Conservation (phyloP, 2,888 invertebrate species). For the Eledone cirrhosa region DNA sequence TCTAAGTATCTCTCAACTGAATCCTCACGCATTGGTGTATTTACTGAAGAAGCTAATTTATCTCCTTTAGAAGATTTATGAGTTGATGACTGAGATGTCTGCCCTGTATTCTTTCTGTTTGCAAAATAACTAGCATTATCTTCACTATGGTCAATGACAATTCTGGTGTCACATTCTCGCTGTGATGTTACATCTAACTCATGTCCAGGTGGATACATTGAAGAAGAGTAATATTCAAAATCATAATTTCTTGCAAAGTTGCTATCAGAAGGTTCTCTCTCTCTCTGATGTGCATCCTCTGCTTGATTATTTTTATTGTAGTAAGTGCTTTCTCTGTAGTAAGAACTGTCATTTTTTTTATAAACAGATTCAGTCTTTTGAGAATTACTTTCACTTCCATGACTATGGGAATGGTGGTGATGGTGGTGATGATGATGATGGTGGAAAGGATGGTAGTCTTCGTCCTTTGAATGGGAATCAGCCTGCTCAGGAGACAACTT, state of each 20-base stretch:
- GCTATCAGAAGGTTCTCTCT: no score
- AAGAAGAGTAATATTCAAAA: neutral
- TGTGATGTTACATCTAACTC: neutral
- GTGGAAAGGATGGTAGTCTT: neutral
- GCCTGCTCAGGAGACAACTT: neutral
- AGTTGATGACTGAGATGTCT: neutral
- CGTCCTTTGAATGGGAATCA: no score
- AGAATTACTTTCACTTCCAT: neutral
- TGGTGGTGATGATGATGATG: slow-evolving; percentile 15
- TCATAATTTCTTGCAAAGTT: neutral
- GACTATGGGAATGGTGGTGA: neutral
- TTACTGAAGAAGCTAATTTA: neutral
- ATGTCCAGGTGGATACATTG: neutral
- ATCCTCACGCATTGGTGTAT: neutral
- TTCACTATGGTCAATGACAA: slow-evolving; percentile 9
- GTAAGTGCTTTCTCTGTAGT: neutral
- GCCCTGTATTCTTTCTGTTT: neutral
- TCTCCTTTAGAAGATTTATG: slow-evolving; percentile 28
- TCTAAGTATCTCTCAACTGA: slow-evolving; percentile 16
- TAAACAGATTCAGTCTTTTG: no score
- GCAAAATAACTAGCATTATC: neutral
- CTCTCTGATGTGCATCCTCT: no score
- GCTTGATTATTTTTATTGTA: neutral
- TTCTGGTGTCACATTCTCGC: neutral
- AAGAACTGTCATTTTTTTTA: neutral